phyloP scores from a whole-genome alignment of 92 coral and sea anemone species.

The Epizoanthus illoricatus region DNA sequence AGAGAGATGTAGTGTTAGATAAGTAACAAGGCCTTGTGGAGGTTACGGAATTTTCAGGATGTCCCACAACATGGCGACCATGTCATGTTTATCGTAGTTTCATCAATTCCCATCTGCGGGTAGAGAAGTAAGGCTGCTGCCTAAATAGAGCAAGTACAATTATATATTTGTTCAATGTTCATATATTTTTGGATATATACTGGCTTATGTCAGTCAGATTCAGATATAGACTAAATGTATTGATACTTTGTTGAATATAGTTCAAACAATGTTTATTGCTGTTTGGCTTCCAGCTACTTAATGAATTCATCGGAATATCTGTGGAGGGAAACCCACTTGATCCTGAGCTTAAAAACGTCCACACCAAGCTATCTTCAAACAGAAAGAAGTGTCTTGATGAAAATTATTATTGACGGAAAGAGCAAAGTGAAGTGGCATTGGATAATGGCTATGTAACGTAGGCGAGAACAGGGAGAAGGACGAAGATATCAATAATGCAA shows the following conservation, averaged over 20 bases:
- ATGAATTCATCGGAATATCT: neutral
- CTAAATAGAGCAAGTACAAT: no score
- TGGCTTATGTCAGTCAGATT: no score
- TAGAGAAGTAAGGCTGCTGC: no score
- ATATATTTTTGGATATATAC: no score
- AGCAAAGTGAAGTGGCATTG: slow-evolving; percentile 4
- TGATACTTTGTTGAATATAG: no score
- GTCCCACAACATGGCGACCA: slow-evolving; percentile 11
- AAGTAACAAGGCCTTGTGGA: slow-evolving; percentile 16
- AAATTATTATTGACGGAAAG: neutral
- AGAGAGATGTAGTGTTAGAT: slow-evolving; percentile 19
- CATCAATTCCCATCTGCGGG: no score
- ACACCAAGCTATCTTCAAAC: neutral
- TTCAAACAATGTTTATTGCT: no score
- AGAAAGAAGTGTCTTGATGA: slow-evolving; percentile 4
- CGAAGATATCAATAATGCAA: slow-evolving; percentile 13
- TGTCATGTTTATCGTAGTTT: neutral
- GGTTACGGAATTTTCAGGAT: neutral
- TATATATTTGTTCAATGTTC: no score
- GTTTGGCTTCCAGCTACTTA: neutral
- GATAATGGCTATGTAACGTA: slow-evolving; percentile 24
- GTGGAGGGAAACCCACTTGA: slow-evolving; percentile 30
- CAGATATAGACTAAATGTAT: no score
- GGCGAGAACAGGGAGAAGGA: slow-evolving; percentile 33
- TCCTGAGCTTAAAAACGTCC: neutral